Conservation (phyloP, 2,797 vertebrate genomes). For the Ficedula albicollis region DNA sequence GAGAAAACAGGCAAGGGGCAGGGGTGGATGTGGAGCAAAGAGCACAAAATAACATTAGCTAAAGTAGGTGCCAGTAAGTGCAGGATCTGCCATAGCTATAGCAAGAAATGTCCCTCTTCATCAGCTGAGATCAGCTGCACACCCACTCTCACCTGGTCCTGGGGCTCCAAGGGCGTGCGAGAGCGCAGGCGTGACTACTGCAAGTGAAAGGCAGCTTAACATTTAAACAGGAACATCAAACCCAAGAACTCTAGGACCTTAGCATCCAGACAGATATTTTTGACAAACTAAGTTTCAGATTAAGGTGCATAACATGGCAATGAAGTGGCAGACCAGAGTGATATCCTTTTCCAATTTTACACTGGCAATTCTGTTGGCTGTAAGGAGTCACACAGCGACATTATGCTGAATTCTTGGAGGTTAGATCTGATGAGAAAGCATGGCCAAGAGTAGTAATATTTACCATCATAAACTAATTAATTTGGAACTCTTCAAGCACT, state of each 20-base stretch:
- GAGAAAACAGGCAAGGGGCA: background rate
- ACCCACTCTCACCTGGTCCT: too few species aligned
- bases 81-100: background rate
- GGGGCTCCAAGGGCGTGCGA: background rate
- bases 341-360: background rate
- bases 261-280: background rate
- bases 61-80: background rate
- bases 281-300: background rate
- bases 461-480: background rate
- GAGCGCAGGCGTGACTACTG: background rate
- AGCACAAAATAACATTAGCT: background rate
- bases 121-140: background rate
- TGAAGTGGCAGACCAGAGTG: background rate
- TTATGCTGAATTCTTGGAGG: background rate
- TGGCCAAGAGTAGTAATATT: background rate
- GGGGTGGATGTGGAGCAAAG: background rate
- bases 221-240: background rate
- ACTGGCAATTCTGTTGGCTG: background rate
- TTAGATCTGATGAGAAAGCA: background rate
- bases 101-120: background rate
- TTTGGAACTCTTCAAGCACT: background rate
- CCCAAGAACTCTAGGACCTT: background rate
- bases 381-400: accelerated
- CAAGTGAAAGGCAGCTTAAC: background rate
- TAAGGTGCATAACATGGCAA: background rate